A percentile compares a stretch with the other conserved stretches of the same genome.
Conservation (phyloP, 2,113 vertebrate species). For the Lophotis ruficrista region DNA sequence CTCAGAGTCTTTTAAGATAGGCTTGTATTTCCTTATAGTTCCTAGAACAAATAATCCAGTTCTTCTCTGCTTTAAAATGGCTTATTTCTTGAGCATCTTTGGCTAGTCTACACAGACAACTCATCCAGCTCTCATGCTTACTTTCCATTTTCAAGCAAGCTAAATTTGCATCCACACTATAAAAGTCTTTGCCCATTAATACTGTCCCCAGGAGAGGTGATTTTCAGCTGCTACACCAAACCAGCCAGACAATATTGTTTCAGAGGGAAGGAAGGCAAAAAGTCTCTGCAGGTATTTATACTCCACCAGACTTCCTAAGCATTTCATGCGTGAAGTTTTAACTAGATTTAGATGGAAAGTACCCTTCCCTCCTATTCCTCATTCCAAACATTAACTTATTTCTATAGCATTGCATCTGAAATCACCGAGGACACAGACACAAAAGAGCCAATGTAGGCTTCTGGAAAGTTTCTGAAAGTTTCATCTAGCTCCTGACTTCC, state of each 20-base stretch:
- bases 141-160: not conserved
- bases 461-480: constrained; percentile 30
- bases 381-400: not conserved
- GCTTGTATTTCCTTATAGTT: not conserved
- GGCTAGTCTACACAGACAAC: not conserved
- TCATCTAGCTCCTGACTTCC: not conserved
- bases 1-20: not conserved
- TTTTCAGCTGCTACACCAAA: not conserved
- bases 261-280: not conserved
- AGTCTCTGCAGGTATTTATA: not conserved
- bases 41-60: not conserved
- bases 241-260: not conserved
- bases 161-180: not conserved
- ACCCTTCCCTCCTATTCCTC: not conserved
- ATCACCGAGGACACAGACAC: not conserved
- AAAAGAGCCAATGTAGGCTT: not conserved
- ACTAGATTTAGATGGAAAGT: not conserved
- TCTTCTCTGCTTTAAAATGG: not conserved
- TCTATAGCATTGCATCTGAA: not conserved
- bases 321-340: not conserved
- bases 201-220: not conserved
- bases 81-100: not conserved
- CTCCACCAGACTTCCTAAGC: not conserved
- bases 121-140: not conserved
- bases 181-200: not conserved